Conservation (phyloP, 2,113 vertebrate species). For the Meleagris gallopavo region DNA sequence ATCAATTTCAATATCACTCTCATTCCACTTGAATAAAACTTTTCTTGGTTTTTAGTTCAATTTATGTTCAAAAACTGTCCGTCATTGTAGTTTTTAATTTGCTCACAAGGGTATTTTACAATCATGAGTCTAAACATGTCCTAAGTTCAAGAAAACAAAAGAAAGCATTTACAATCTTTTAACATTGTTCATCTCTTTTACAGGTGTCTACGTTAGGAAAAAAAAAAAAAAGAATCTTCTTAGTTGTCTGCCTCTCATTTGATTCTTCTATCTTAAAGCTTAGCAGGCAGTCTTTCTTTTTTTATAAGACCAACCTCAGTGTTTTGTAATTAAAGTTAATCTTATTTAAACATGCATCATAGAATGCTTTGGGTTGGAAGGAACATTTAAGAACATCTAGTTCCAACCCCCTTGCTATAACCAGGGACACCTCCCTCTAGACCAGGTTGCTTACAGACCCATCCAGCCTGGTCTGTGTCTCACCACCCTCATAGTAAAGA, state of each 20-base stretch:
- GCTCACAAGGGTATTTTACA: background rate
- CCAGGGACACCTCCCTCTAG: too few species aligned
- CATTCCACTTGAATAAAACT: background rate
- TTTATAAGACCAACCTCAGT: background rate
- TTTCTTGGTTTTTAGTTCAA: background rate
- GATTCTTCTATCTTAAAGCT: background rate
- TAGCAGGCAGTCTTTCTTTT: background rate
- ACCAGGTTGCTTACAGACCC: too few species aligned
- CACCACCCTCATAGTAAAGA: too few species aligned
- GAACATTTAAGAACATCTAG: too few species aligned
- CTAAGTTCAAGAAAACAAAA: background rate
- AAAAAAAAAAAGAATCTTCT: background rate
- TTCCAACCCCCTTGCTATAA: too few species aligned
- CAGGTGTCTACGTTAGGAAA: background rate
- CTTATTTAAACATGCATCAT: background rate
- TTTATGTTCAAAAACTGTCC: background rate
- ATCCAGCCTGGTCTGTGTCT: too few species aligned
- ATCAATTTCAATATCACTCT: background rate
- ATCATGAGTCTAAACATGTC: background rate
- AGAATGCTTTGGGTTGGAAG: too few species aligned
- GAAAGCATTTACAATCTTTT: background rate
- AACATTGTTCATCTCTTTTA: background rate
- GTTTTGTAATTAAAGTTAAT: background rate
- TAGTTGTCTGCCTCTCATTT: background rate
- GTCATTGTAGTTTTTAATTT: background rate